phyloP scores from a whole-genome alignment of 1,140 invertebrate species.

The Drosophila busckii region DNA sequence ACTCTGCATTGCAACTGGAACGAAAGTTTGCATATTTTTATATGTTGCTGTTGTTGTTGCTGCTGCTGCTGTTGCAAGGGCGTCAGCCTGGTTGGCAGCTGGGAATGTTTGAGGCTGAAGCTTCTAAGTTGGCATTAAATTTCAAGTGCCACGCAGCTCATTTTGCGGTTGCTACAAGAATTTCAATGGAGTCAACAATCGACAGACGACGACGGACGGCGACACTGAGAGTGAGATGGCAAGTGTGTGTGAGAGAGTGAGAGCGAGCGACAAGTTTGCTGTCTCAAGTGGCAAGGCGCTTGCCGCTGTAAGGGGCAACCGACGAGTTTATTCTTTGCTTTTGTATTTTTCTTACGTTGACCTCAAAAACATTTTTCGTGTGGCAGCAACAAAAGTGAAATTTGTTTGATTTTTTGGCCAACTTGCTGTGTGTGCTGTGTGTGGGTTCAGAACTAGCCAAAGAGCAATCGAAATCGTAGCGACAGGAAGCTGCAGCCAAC shows the following conservation, averaged over 20 bases:
- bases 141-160: slow-evolving; percentile 45
- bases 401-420: too few species aligned
- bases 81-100: slow-evolving; percentile 24
- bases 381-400: slow-evolving; percentile 62
- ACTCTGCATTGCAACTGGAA: slow-evolving; percentile 55
- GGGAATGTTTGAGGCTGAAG: slow-evolving; percentile 15
- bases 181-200: slow-evolving; percentile 51
- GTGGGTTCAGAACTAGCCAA: slow-evolving; percentile 59
- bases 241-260: too few species aligned
- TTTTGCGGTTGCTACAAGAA: slow-evolving; percentile 59
- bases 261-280: slow-evolving; percentile 4
- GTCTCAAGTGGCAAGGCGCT: slow-evolving; percentile 39
- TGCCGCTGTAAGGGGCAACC: too few species aligned
- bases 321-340: slow-evolving; percentile 38
- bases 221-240: too few species aligned
- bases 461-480: slow-evolving; percentile 37
- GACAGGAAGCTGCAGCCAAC: slow-evolving; percentile 20
- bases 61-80: slow-evolving; percentile 18
- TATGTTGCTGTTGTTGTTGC: slow-evolving; percentile 4
- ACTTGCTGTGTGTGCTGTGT: too few species aligned
- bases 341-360: slow-evolving; percentile 38
- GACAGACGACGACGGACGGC: slow-evolving; percentile 5
- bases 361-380: slow-evolving; percentile 67
- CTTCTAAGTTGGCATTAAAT: slow-evolving; percentile 70
- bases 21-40: slow-evolving; percentile 53